Evolutionary conservation across 2,797 vertebrate genomes (phyloP).

Genomic region (Eupleurogrammus muticus): DNA sequence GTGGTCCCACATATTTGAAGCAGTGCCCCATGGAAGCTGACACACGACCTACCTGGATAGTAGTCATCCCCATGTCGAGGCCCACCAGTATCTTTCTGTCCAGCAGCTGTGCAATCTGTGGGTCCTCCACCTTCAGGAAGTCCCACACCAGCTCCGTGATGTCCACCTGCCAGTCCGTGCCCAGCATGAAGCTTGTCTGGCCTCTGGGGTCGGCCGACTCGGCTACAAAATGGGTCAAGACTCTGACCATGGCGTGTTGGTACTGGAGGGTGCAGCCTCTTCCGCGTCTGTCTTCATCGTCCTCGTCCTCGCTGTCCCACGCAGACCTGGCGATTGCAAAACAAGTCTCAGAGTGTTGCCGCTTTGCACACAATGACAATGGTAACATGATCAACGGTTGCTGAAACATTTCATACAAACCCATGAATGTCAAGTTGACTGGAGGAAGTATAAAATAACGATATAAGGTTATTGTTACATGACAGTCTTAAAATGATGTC

Average conservation of each 20-base stretch:
- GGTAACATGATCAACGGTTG: not conserved
- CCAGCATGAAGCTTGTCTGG: constrained; percentile 88
- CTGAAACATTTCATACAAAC: not conserved
- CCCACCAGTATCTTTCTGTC: constrained; percentile 89
- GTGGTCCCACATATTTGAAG: not conserved
- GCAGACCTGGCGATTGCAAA: constrained; percentile 81
- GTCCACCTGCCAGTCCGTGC: constrained; percentile 94
- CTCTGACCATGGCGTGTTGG: constrained; percentile 91
- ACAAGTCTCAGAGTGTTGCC: not conserved
- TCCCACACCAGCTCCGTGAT: constrained; percentile 92
- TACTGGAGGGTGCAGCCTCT: constrained; percentile 92
- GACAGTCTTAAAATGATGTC: not conserved
- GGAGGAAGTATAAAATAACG: not conserved
- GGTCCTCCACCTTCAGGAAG: constrained; percentile 92
- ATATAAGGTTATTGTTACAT: not conserved
- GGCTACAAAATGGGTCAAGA: constrained; percentile 93
- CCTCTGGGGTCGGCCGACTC: constrained; percentile 87
- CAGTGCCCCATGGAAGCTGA: not conserved
- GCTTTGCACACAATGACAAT: not conserved
- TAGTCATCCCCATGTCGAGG: constrained; percentile 91
- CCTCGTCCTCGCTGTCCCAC: constrained; percentile 92
- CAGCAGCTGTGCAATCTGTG: constrained; percentile 87
- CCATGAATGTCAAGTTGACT: not conserved
- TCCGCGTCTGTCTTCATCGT: constrained; percentile 89
- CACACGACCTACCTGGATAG: constrained; percentile 87